These are phyloP conservation scores for Anableps anableps DNA, from an alignment of 2,797 vertebrate species.

Conservation along the genomic window DNA sequence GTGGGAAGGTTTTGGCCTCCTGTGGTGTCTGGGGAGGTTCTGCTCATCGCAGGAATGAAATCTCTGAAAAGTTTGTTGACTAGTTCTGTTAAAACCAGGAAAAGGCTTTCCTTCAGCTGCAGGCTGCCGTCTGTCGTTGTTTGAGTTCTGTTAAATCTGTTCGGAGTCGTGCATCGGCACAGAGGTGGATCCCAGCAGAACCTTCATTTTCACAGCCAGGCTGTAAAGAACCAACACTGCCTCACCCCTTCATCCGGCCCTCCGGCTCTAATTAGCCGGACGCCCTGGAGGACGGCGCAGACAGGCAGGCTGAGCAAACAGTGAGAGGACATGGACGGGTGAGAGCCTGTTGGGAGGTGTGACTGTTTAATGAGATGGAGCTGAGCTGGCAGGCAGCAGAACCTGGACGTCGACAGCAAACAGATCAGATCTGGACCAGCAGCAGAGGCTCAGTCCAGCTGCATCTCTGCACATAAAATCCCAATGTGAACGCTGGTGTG, in stretches of 20 bases:
- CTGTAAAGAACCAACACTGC: neutral
- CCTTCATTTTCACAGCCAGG: neutral
- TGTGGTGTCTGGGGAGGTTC: neutral
- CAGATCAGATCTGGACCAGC: neutral
- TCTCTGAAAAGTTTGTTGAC: too few relatives aligned
- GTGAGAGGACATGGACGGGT: neutral
- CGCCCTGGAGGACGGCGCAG: too few relatives aligned
- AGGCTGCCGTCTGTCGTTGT: too few relatives aligned
- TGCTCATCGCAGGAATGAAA: too few relatives aligned
- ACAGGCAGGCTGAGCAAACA: neutral
- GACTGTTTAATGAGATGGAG: neutral
- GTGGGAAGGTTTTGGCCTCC: neutral
- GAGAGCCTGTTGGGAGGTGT: neutral
- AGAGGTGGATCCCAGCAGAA: neutral
- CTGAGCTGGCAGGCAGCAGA: neutral
- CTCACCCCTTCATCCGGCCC: neutral
- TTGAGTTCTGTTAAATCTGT: neutral
- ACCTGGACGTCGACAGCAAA: neutral
- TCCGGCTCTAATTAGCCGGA: neutral
- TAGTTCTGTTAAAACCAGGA: too few relatives aligned
- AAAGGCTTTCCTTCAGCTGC: too few relatives aligned
- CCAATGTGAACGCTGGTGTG: neutral
- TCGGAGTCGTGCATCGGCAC: neutral
- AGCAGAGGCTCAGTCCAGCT: neutral
- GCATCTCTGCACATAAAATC: neutral